A percentile compares a stretch with the other conserved stretches of the same genome.
These are phyloP conservation scores for Lamellibrachia satsuma DNA, from an alignment of 2,888 invertebrate genomes.

Conservation along the genomic window DNA sequence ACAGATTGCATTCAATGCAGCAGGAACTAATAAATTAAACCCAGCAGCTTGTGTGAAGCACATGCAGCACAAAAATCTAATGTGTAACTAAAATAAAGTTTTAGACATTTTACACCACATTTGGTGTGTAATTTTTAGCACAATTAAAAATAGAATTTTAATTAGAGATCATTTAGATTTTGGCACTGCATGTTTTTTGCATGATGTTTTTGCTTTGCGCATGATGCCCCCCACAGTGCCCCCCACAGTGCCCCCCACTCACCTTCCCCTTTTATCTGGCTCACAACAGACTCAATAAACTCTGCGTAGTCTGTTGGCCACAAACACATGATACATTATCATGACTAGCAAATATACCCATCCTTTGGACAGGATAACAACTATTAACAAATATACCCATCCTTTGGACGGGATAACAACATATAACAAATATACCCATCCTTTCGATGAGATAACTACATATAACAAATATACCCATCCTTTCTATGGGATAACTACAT, in stretches of 20 bases:
- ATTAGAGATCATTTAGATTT: neutral
- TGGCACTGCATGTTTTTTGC: neutral
- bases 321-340: neutral
- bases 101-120: neutral
- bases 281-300: neutral
- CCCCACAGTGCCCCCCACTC: neutral
- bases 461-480: no score
- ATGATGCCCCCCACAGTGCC: neutral
- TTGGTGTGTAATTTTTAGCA: neutral
- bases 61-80: slow-evolving; percentile 13
- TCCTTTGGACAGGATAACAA: no score
- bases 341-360: neutral
- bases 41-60: neutral
- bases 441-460: no score
- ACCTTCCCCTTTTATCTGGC: neutral
- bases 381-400: no score
- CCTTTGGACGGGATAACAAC: no score
- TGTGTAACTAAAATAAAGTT: neutral
- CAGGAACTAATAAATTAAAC: neutral
- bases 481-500: no score
- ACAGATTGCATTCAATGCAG: neutral
- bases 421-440: no score
- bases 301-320: neutral
- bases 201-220: neutral
- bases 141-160: neutral